Conservation (phyloP, 2,888 invertebrate genomes). For the Andrena fulva region DNA sequence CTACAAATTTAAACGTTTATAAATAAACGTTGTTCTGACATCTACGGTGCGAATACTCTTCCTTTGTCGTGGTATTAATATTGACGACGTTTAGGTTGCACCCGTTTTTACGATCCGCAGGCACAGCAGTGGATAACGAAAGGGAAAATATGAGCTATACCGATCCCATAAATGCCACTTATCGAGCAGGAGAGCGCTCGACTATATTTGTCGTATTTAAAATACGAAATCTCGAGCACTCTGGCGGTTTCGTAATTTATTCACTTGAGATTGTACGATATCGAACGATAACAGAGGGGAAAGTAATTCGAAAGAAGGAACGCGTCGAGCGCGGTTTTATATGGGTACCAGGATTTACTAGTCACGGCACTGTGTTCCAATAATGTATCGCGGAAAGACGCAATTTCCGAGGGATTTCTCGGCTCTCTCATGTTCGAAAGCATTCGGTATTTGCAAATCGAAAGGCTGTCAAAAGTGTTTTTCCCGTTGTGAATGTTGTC, state of each 20-base stretch:
- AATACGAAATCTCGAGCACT: not conserved
- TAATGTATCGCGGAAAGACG: conserved; percentile 72
- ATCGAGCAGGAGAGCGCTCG: not conserved
- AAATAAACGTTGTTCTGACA: not conserved
- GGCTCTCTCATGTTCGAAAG: conserved; percentile 31
- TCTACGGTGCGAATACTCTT: not conserved
- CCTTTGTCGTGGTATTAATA: not conserved
- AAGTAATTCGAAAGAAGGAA: conserved; percentile 42
- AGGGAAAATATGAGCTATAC: conserved; percentile 76
- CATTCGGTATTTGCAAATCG: conserved; percentile 57
- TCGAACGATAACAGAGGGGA: conserved; percentile 23
- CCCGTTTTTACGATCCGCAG: conserved; percentile 46
- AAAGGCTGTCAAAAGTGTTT: conserved; percentile 58
- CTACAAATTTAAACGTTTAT: not conserved
- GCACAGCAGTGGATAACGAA: conserved; percentile 77
- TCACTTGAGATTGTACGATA: conserved; percentile 21
- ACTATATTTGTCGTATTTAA: not conserved
- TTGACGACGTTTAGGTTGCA: conserved; percentile 19
- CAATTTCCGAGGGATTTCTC: conserved; percentile 69
- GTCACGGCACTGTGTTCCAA: conserved; percentile 69
- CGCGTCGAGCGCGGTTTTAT: conserved; percentile 37
- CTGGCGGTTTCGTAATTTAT: not conserved
- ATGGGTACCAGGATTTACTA: conserved; percentile 54
- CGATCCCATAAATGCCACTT: conserved; percentile 41
- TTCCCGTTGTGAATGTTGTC: conserved; percentile 48